phyloP scores from a whole-genome alignment of 2,888 invertebrate genomes.

The Pyralis farinalis region DNA sequence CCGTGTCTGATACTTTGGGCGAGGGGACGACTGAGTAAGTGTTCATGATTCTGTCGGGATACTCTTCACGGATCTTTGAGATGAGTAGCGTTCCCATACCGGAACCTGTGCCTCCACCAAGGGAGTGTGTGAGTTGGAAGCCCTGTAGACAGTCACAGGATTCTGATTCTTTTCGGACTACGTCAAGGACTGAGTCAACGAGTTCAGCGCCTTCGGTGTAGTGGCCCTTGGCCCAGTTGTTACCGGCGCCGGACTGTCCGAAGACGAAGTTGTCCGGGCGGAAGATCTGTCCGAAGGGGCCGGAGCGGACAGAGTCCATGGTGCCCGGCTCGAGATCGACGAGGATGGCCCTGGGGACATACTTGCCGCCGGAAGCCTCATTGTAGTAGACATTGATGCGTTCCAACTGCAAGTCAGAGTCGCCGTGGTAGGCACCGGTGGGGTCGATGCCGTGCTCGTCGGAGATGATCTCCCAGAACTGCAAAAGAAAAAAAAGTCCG shows the following conservation, averaged over 20 bases:
- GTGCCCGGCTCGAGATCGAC: slow-evolving; percentile 71
- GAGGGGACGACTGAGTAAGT: slow-evolving; percentile 92
- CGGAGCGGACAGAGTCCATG: slow-evolving; percentile 86
- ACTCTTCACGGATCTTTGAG: slow-evolving; percentile 94
- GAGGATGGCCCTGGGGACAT: slow-evolving; percentile 68
- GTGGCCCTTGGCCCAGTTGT: slow-evolving; percentile 85
- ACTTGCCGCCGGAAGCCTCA: slow-evolving; percentile 87
- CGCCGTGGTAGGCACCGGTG: slow-evolving; percentile 93
- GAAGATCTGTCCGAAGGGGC: slow-evolving; percentile 88
- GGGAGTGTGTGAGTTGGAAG: slow-evolving; percentile 92
- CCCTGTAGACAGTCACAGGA: slow-evolving; percentile 95
- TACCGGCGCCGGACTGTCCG: slow-evolving; percentile 82
- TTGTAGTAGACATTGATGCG: slow-evolving; percentile 98
- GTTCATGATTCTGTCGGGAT: slow-evolving; percentile 94
- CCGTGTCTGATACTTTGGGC: slow-evolving; percentile 89
- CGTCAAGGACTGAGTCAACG: slow-evolving; percentile 89
- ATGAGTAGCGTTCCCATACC: slow-evolving; percentile 88
- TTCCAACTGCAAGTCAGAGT: slow-evolving; percentile 94
- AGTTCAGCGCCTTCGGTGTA: slow-evolving; percentile 85
- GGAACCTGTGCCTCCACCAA: slow-evolving; percentile 77
- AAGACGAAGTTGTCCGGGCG: slow-evolving; percentile 88
- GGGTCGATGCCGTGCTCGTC: slow-evolving; percentile 97
- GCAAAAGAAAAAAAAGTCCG: slow-evolving; percentile 84
- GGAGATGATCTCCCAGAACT: slow-evolving; percentile 96
- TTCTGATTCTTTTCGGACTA: slow-evolving; percentile 92